Base-by-base conservation (phyloP, 2,888 invertebrate genomes). In the Trachelus tabidus region DNA sequence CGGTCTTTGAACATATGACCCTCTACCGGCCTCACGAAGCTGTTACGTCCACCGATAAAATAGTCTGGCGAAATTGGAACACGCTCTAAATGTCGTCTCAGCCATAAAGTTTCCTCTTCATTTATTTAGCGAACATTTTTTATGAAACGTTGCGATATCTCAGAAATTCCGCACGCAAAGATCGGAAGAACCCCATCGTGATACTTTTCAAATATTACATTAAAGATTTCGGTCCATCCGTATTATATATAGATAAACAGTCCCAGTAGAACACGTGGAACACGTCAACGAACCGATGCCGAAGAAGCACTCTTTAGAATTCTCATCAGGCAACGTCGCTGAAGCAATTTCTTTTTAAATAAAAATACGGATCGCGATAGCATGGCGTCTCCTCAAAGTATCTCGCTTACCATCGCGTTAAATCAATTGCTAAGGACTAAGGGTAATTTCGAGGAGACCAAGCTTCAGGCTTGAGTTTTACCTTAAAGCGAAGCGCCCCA, bases 1-100 rank as follows among this genome's bases (percentile, higher is more conserved):
- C 56, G 56, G 15, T 56, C 56, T 56, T 56, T 56, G 23, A 56
- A 56, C 56, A 56, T 9, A 56, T 15, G 56, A 56, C 56, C 56
- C 56, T 56, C 56, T 56, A 56, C 56, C 56, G 56, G 9, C 56
- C 2, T 56, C 56, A 56, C 23, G 2, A 56, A 56, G 56, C 23
- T 56, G 56, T 56, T 56, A 23, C 23, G 56, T 56, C 56, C 56
- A 56, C 56, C 23, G 56, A 23, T 15, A 56, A 56, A 56, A 68
- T 34, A 30, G 71, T 78, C 76, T 76, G 75, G 78, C 77, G 79
- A 84, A 84, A 84, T 84, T 84, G 84, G 84, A 84, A 84, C 84
- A 84, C 83, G 83, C 81, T 84, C 83, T 75, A 83, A 84, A 84
- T 84, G 83, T 81, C 84, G 84, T 79, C 79, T 83, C 77, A 79